phyloP scores from a whole-genome alignment of 2,113 vertebrate species.

The Hepsetus odoe region DNA sequence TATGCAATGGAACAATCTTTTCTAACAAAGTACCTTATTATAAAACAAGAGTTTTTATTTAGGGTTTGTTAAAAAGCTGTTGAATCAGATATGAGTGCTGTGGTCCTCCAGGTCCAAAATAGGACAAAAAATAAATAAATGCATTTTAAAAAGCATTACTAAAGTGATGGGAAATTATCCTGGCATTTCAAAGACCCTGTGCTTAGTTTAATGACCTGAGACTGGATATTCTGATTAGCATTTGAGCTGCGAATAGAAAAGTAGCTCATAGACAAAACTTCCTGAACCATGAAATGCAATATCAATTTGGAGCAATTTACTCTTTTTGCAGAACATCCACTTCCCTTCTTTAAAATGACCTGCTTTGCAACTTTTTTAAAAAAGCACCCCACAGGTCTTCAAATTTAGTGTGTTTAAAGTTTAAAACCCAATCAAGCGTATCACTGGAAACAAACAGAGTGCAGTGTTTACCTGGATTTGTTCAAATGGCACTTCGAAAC shows the following conservation, averaged over 20 bases:
- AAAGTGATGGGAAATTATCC: slow-evolving; percentile 48
- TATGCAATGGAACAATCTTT: too few species aligned
- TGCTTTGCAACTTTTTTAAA: slow-evolving; percentile 7
- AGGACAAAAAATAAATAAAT: too few species aligned
- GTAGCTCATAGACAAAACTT: slow-evolving; percentile 56
- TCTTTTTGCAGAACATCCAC: slow-evolving; percentile 35
- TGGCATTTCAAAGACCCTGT: slow-evolving; percentile 48
- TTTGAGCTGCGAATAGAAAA: slow-evolving; percentile 56
- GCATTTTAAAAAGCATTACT: slow-evolving; percentile 5
- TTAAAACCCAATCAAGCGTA: background rate
- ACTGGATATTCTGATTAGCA: slow-evolving; percentile 58
- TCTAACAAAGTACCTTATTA: too few species aligned
- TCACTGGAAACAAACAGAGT: slow-evolving; percentile 20
- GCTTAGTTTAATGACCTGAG: slow-evolving; percentile 21
- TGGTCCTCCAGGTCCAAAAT: too few species aligned
- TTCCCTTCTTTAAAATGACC: slow-evolving; percentile 17
- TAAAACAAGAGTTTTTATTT: too few species aligned
- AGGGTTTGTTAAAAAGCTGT: too few species aligned
- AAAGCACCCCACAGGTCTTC: background rate
- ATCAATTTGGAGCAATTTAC: slow-evolving; percentile 66
- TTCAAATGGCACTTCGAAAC: slow-evolving; percentile 99
- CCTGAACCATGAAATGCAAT: slow-evolving; percentile 63
- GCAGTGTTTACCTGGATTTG: slow-evolving; percentile 92
- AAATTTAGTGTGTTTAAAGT: background rate
- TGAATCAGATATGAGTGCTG: too few species aligned